Evolutionary conservation across 2,888 invertebrate species (phyloP), one percentile per base, ranked within the genome.

Genomic region (Hemaris fuciformis): DNA sequence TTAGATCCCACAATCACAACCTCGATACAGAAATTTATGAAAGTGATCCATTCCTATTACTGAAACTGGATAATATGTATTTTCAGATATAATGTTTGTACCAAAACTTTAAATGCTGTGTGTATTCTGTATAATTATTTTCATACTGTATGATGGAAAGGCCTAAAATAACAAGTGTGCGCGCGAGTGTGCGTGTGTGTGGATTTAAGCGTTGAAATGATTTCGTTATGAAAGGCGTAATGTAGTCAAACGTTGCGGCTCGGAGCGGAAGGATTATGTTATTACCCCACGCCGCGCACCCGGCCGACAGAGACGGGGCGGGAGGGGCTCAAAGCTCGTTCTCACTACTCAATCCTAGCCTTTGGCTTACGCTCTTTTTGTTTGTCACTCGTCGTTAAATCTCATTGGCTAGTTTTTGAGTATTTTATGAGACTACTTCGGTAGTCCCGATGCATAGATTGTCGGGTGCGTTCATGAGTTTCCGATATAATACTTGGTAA

Each of bases 201-300:
- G 53, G 18, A 18, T 31, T 53, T 53, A 53, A 53, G 27, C 53
- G 53, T 31, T 53, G 53, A 53, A 53, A 53, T 53, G 53, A 53
- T 53, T 53, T 27, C 53, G 31, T 53, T 53, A 53, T 31, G 31
- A 53, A 53, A 53, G 27, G 53, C 53, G 15, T 53, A 53, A 53
- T 53, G 53, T 53, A 53, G 53, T 53, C 31, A 53, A 53, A 53
- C 53, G 31, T 18, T 18, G 18, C 53, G 53, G 53, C 53, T 53
- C 53, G 2, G 31, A 18, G 53, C 31, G 53, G 53, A 53, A 53
- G 53, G 31, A 53, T 53, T 53, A 53, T 53, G 53, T 53, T 53
- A 53, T 53, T 53, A 53, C 27, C 10, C 10, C 22, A 13, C 8
- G 31, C 31, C 6, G 31, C 31, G 31, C 7, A 6, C 31, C 31